Evolutionary conservation across 2,113 vertebrate genomes (phyloP).

Genomic region (Cyphomyrus discorhynchus): DNA sequence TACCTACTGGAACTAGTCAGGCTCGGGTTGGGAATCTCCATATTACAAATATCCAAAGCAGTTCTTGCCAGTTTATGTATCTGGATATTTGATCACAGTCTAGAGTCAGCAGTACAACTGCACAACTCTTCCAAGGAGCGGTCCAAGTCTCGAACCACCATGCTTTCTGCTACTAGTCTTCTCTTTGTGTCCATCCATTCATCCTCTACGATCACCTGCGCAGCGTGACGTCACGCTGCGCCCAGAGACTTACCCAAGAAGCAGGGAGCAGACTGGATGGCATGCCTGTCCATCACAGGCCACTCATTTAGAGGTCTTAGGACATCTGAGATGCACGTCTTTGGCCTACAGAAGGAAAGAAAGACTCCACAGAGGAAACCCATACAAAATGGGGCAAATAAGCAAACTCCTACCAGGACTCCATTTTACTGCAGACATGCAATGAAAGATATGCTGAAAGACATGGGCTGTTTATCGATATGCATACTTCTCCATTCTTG

Average conservation of each 20-base stretch:
- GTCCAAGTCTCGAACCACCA: background rate
- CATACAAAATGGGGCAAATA: background rate
- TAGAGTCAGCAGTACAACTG: background rate
- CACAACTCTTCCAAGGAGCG: background rate
- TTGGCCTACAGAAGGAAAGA: background rate
- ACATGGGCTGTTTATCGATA: background rate
- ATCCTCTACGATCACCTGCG: background rate
- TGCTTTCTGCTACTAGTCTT: background rate
- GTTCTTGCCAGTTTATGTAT: background rate
- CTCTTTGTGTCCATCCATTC: background rate
- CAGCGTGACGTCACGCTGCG: background rate
- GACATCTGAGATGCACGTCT: background rate
- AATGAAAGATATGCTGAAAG: background rate
- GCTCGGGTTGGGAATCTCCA: background rate
- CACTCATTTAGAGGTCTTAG: background rate
- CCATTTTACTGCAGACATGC: background rate
- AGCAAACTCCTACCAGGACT: background rate
- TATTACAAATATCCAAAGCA: background rate
- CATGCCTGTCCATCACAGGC: background rate
- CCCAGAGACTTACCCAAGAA: background rate
- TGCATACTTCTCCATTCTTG: background rate
- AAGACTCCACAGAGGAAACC: background rate
- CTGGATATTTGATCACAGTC: background rate
- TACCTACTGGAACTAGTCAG: background rate
- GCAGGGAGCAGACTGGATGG: background rate